Conservation (phyloP, 2,797 vertebrate species). For the Leptodactylus fallax region DNA sequence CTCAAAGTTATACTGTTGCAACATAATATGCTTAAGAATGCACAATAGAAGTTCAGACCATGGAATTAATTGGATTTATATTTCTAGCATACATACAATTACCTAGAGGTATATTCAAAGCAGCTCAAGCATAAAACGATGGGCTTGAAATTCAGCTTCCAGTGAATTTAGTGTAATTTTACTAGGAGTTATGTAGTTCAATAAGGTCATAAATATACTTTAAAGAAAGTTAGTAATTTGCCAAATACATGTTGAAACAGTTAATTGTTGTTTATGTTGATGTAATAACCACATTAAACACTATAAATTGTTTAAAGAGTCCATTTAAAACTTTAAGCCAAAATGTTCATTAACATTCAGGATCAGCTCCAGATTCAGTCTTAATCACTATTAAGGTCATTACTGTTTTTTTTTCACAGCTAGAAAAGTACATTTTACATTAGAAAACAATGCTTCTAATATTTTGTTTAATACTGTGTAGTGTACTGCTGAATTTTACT, state of each 20-base stretch:
- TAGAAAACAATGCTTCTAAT: not conserved
- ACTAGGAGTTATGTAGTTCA: slow-evolving; percentile 67
- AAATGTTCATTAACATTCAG: not conserved
- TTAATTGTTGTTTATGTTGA: slow-evolving; percentile 77
- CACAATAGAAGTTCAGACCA: slow-evolving; percentile 66
- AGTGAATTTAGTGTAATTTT: slow-evolving; percentile 62
- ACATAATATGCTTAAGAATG: slow-evolving; percentile 62
- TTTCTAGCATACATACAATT: slow-evolving; percentile 66
- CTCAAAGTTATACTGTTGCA: slow-evolving; percentile 68
- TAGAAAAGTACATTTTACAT: not conserved
- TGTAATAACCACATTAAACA: slow-evolving; percentile 71
- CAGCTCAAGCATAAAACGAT: slow-evolving; percentile 65
- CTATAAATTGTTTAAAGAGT: slow-evolving; percentile 61
- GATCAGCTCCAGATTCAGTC: not conserved
- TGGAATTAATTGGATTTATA: slow-evolving; percentile 73
- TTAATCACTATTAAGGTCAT: slow-evolving; percentile 5
- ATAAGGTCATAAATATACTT: slow-evolving; percentile 71
- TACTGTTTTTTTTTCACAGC: not conserved
- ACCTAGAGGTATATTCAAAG: slow-evolving; percentile 64
- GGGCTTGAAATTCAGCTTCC: slow-evolving; percentile 64
- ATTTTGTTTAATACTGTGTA: not conserved
- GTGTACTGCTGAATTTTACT: not conserved
- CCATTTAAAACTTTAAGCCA: slow-evolving; percentile 13
- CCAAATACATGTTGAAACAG: slow-evolving; percentile 70
- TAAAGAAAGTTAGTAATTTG: slow-evolving; percentile 75